Conservation (phyloP, 1,140 invertebrate genomes). For the Condylostylus longicornis region DNA sequence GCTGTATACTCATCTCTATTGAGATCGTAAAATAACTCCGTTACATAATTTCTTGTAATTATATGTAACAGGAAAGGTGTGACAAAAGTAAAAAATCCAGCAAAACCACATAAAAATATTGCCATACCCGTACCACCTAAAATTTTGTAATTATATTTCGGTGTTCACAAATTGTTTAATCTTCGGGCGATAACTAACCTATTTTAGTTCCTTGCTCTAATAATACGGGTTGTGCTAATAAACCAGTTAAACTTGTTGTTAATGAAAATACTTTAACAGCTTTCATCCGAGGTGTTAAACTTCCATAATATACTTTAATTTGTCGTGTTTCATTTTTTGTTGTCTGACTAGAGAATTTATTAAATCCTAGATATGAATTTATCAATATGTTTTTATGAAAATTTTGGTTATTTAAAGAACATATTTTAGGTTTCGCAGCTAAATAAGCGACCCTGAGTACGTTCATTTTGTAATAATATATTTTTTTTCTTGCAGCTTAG, state of each 20-base stretch:
- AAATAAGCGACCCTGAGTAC: too few relatives aligned
- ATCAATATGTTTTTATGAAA: too few relatives aligned
- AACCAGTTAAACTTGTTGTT: slow-evolving; percentile 49
- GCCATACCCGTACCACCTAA: slow-evolving; percentile 38
- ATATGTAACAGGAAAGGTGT: slow-evolving; percentile 71
- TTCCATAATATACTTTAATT: slow-evolving; percentile 53
- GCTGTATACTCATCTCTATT: slow-evolving; percentile 48
- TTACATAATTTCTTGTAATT: slow-evolving; percentile 75
- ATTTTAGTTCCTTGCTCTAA: slow-evolving; percentile 41
- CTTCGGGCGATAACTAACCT: too few relatives aligned
- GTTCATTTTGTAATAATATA: too few relatives aligned
- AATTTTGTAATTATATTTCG: too few relatives aligned
- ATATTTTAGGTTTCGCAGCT: too few relatives aligned
- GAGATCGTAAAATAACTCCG: slow-evolving; percentile 53
- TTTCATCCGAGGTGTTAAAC: slow-evolving; percentile 47
- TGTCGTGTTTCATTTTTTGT: too few relatives aligned
- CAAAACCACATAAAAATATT: slow-evolving; percentile 43
- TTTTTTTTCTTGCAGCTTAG: too few relatives aligned
- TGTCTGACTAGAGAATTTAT: too few relatives aligned
- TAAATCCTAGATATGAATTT: too few relatives aligned
- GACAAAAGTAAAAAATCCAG: slow-evolving; percentile 64
- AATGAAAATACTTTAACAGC: slow-evolving; percentile 69
- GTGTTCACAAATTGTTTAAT: too few relatives aligned
- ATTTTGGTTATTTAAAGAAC: too few relatives aligned
- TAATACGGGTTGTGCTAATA: slow-evolving; percentile 58